Conservation (phyloP, 2,888 invertebrate species). For the Pheosia tremula region DNA sequence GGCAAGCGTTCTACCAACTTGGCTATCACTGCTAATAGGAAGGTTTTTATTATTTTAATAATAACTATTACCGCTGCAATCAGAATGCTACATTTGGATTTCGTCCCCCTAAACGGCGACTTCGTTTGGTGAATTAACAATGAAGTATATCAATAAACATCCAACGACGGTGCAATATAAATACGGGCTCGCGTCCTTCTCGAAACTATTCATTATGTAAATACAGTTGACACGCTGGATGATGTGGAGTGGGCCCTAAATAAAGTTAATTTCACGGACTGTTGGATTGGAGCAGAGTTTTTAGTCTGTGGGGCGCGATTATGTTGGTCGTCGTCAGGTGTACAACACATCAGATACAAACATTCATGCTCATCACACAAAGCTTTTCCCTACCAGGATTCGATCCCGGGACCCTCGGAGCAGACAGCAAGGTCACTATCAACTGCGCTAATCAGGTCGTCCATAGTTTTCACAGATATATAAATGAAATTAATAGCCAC, state of each 20-base stretch:
- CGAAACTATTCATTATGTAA: conserved; percentile 80
- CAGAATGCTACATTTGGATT: conserved; percentile 61
- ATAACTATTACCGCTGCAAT: conserved; percentile 74
- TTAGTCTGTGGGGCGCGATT: conserved; percentile 67
- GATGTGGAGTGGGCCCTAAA: conserved; percentile 76
- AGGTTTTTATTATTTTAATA: conserved; percentile 75
- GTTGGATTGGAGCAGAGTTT: conserved; percentile 58
- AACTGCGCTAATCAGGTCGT: no score
- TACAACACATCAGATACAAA: conserved; percentile 7
- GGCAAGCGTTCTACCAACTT: conserved; percentile 9
- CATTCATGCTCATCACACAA: no score
- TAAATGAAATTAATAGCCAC: no score
- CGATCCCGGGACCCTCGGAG: no score
- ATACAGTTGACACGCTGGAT: conserved; percentile 72
- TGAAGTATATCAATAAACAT: conserved; percentile 82
- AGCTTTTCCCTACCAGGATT: no score
- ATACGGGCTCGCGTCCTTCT: conserved; percentile 73
- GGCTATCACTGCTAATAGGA: no score
- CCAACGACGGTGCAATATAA: conserved; percentile 71
- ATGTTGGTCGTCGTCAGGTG: conserved; percentile 60
- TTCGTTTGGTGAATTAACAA: conserved; percentile 78
- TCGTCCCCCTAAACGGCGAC: conserved; percentile 65
- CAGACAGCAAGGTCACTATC: not conserved
- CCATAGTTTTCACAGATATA: no score
- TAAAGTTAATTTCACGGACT: conserved; percentile 80